Conservation (phyloP, 2,888 invertebrate genomes). For the Eupithecia centaureata region DNA sequence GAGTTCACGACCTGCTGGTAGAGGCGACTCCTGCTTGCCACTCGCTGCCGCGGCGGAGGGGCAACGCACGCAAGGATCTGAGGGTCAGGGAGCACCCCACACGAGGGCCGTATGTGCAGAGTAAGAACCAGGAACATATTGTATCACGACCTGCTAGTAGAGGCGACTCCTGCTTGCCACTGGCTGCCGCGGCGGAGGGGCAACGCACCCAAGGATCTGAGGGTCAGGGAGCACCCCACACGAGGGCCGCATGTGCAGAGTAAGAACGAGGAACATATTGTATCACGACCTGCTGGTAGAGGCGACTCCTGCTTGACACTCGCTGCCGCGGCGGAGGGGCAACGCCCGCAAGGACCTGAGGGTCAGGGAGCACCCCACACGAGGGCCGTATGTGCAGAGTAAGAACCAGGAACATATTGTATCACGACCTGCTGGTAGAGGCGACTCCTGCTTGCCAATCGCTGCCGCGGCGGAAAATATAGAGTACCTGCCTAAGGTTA, state of each 20-base stretch:
- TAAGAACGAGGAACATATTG: conserved; percentile 59
- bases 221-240: conserved; percentile 90
- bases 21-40: conserved; percentile 75
- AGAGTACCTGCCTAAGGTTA: too few relatives aligned
- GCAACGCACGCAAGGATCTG: conserved; percentile 79
- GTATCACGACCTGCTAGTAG: conserved; percentile 83
- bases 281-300: conserved; percentile 84
- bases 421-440: conserved; percentile 84
- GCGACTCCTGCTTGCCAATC: conserved; percentile 76
- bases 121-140: conserved; percentile 69
- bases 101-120: conserved; percentile 91
- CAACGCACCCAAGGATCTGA: conserved; percentile 80
- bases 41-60: conserved; percentile 70
- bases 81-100: conserved; percentile 91
- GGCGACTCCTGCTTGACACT: conserved; percentile 75
- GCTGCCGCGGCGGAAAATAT: conserved; percentile 67
- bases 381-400: conserved; percentile 93
- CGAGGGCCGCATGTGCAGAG: conserved; percentile 92
- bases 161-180: conserved; percentile 74
- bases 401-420: conserved; percentile 46
- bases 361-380: conserved; percentile 90
- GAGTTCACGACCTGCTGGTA: conserved; percentile 88
- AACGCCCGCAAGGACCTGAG: conserved; percentile 83
- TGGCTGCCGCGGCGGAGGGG: conserved; percentile 71
- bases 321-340: conserved; percentile 68